These are phyloP conservation scores for Phrynocephalus vlangalii DNA, from an alignment of 2,797 vertebrate genomes.

Conservation along the genomic window DNA sequence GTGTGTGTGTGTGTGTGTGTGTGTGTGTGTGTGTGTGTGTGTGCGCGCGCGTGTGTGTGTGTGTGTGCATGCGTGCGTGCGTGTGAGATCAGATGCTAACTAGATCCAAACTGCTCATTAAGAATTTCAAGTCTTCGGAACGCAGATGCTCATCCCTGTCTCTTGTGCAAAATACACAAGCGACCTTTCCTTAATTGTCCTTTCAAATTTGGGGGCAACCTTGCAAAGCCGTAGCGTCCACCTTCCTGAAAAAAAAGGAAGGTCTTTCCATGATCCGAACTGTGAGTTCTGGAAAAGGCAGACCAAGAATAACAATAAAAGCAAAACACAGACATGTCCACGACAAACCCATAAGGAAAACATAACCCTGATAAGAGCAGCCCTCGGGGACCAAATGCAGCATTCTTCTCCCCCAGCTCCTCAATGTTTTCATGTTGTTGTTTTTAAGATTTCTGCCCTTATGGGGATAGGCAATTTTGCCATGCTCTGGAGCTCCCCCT, in stretches of 20 bases:
- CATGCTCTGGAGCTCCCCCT: too few relatives aligned
- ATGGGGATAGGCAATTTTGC: too few relatives aligned
- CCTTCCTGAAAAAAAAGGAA: not conserved
- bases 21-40: too few relatives aligned
- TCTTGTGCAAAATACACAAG: not conserved
- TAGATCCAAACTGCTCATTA: not conserved
- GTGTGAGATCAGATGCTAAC: not conserved
- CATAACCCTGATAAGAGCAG: not conserved
- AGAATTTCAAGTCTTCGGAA: not conserved
- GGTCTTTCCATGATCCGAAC: not conserved
- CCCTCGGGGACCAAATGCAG: too few relatives aligned
- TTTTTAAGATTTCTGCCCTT: too few relatives aligned
- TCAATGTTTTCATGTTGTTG: too few relatives aligned
- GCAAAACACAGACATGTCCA: too few relatives aligned
- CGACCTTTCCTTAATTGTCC: not conserved
- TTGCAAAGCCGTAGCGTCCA: not conserved
- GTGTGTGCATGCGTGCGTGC: too few relatives aligned
- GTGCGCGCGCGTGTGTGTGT: too few relatives aligned
- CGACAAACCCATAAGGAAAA: not conserved
- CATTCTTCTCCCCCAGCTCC: too few relatives aligned
- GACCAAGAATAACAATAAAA: not conserved
- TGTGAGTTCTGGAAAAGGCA: not conserved
- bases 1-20: not conserved
- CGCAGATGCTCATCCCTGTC: not conserved
- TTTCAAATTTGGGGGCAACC: not conserved